phyloP scores from a whole-genome alignment of 1,140 invertebrate genomes.

The Octopus bimaculoides region DNA sequence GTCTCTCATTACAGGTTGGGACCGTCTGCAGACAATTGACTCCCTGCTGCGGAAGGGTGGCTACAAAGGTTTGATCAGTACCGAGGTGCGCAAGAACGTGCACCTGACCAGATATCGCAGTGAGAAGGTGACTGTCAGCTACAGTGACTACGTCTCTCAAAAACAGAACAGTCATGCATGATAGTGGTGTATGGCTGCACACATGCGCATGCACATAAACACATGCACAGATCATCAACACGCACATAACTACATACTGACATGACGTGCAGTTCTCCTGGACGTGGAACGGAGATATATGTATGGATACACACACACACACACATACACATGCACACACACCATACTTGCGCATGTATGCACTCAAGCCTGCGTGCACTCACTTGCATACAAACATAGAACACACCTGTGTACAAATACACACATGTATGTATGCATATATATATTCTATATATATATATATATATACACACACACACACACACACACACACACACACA shows the following conservation, averaged over 20 bases:
- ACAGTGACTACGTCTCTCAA: conserved; percentile 70
- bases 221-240: not conserved
- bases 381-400: too few relatives aligned
- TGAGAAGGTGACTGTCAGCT: conserved; percentile 79
- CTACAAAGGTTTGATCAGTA: conserved; percentile 87
- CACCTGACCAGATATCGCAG: conserved; percentile 84
- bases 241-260: not conserved
- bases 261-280: not conserved
- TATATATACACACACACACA: too few relatives aligned
- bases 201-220: not conserved
- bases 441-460: too few relatives aligned
- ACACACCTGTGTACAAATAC: too few relatives aligned
- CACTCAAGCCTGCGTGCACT: too few relatives aligned
- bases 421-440: too few relatives aligned
- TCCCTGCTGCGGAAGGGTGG: conserved; percentile 95
- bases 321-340: too few relatives aligned
- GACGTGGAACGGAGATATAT: too few relatives aligned
- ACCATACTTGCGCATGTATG: too few relatives aligned
- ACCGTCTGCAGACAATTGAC: conserved; percentile 89
- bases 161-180: conserved; percentile 47
- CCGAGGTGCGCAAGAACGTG: conserved; percentile 78
- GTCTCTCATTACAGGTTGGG: conserved; percentile 52
- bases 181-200: conserved; percentile 23
- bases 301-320: too few relatives aligned
- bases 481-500: too few relatives aligned